A percentile compares a stretch with the other conserved stretches of the same genome.
Evolutionary conservation across 2,797 vertebrate species (phyloP).

Genomic region (Limnodromus scolopaceus): DNA sequence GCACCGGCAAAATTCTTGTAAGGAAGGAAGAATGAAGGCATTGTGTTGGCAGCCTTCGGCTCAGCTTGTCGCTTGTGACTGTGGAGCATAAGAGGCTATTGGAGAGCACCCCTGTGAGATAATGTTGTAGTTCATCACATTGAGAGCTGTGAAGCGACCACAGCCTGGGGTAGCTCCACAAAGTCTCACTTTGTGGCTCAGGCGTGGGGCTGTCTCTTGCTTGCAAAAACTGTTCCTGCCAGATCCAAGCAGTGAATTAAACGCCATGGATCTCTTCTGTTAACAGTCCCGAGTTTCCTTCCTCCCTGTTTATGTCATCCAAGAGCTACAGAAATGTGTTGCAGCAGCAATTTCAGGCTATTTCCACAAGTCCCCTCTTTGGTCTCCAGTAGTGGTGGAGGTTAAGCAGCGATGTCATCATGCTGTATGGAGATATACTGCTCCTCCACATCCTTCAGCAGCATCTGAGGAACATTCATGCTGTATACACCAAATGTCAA

Average conservation of each 20-base stretch:
- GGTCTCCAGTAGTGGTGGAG: background rate
- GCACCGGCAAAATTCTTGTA: background rate
- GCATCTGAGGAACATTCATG: background rate
- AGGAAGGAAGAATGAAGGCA: background rate
- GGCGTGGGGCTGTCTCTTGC: background rate
- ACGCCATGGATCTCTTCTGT: background rate
- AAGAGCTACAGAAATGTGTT: background rate
- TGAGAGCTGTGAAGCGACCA: background rate
- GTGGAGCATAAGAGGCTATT: background rate
- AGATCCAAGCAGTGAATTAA: background rate
- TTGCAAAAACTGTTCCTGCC: background rate
- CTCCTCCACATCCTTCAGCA: background rate
- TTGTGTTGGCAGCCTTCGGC: background rate
- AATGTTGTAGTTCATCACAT: background rate
- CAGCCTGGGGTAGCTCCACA: background rate
- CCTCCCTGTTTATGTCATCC: background rate
- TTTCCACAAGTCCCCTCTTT: background rate
- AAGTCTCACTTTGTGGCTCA: background rate
- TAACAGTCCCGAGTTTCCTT: background rate
- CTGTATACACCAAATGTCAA: background rate
- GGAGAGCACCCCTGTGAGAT: background rate
- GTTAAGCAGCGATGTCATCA: background rate
- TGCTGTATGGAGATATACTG: background rate
- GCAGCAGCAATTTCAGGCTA: background rate
- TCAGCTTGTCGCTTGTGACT: background rate